Percentiles rank a stretch among this genome's conserved stretches.
phyloP scores from a whole-genome alignment of 2,113 vertebrate species.

The Uropsilus gracilis region DNA sequence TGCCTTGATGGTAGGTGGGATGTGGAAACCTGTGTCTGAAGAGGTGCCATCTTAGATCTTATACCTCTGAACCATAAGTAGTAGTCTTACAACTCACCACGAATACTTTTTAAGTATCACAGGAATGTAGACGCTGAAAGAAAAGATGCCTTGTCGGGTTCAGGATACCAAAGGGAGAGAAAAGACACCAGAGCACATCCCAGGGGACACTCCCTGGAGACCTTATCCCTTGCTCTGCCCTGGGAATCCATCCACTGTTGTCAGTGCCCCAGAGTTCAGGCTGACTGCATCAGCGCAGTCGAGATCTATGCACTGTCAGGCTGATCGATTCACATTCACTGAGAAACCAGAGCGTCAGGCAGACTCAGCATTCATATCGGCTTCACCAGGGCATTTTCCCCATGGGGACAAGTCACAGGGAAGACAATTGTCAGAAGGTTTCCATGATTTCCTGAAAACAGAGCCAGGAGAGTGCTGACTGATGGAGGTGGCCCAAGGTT shows the following conservation, averaged over 20 bases:
- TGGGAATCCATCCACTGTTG: neutral
- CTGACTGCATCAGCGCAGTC: neutral
- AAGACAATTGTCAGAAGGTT: neutral
- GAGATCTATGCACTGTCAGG: neutral
- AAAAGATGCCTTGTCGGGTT: neutral
- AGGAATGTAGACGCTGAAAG: neutral
- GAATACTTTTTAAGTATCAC: neutral
- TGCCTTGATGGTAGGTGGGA: no score
- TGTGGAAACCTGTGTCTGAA: no score
- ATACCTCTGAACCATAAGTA: no score
- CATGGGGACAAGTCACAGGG: neutral
- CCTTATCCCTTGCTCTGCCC: neutral
- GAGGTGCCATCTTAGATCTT: no score
- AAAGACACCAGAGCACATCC: neutral
- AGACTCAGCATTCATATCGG: neutral
- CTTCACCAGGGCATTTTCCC: neutral
- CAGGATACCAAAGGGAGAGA: neutral
- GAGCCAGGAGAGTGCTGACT: neutral
- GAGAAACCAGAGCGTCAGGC: neutral
- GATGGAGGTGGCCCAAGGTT: neutral
- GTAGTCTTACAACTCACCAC: neutral
- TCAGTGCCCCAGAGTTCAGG: neutral
- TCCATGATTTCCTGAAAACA: neutral
- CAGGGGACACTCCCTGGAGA: neutral
- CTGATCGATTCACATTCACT: neutral